Conservation (phyloP, 2,797 vertebrate genomes). For the Xerus rutilus region DNA sequence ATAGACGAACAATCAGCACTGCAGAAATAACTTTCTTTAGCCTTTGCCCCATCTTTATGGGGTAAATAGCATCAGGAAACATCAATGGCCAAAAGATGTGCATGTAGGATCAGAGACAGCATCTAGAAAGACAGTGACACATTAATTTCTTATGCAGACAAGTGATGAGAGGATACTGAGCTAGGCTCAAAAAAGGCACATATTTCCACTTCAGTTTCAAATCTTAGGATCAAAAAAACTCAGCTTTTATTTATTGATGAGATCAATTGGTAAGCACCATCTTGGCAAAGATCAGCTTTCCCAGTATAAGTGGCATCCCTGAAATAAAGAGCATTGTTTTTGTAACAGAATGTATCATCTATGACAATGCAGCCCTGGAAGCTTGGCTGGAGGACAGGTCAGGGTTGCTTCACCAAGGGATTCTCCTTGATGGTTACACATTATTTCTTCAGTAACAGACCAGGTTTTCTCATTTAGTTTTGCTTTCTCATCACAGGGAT, state of each 20-base stretch:
- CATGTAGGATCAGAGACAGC: too few species aligned
- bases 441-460: background rate
- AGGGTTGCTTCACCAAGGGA: background rate
- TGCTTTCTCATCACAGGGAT: background rate
- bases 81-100: fast-evolving
- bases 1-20: constrained; percentile 67
- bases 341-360: background rate
- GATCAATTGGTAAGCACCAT: background rate
- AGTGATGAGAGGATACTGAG: background rate
- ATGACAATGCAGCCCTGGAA: background rate
- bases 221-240: background rate
- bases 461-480: background rate
- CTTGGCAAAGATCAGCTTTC: background rate
- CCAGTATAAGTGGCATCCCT: background rate
- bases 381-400: background rate
- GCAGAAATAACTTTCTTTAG: constrained; percentile 40
- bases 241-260: background rate
- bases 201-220: background rate
- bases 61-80: background rate
- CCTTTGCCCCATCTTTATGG: fast-evolving
- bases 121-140: fast-evolving
- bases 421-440: background rate
- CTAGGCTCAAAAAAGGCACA: background rate
- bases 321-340: background rate
- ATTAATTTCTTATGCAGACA: background rate